phyloP scores from a whole-genome alignment of 2,888 invertebrate genomes.

The Morpho deidamia region DNA sequence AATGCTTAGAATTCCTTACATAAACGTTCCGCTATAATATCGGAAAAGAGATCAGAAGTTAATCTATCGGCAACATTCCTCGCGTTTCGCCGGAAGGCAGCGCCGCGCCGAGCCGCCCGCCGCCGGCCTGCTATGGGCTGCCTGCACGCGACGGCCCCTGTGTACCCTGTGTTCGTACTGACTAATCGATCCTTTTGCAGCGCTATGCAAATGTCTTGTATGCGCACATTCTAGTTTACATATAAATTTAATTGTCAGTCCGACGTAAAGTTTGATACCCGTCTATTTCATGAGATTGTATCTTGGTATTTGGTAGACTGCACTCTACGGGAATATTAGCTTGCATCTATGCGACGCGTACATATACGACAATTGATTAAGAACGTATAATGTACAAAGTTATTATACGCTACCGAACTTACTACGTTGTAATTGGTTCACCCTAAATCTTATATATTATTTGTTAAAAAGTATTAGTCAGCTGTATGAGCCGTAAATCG shows the following conservation, averaged over 20 bases:
- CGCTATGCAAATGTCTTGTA: conserved; percentile 28
- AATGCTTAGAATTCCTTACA: conserved; percentile 73
- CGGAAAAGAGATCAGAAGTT: conserved; percentile 78
- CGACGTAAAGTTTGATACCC: conserved; percentile 15
- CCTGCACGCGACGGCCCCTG: conserved; percentile 58
- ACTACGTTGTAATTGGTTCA: no score
- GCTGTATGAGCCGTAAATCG: no score
- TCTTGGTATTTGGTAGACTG: background rate
- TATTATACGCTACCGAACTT: no score
- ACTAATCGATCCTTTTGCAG: conserved; percentile 66
- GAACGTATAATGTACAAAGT: no score
- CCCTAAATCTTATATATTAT: no score
- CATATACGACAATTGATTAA: no score
- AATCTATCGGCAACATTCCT: conserved; percentile 78
- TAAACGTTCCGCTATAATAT: conserved; percentile 72
- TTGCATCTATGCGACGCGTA: no score
- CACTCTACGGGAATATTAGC: no score
- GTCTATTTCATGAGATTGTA: background rate
- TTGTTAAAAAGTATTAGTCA: no score
- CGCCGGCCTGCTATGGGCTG: conserved; percentile 41
- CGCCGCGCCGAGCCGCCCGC: conserved; percentile 34
- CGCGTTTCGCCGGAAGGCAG: conserved; percentile 75
- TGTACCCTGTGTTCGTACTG: conserved; percentile 33
- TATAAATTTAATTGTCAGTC: conserved; percentile 18
- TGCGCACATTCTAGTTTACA: conserved; percentile 20